Conservation (phyloP, 2,888 invertebrate genomes). For the Gasteruption jaculator region DNA sequence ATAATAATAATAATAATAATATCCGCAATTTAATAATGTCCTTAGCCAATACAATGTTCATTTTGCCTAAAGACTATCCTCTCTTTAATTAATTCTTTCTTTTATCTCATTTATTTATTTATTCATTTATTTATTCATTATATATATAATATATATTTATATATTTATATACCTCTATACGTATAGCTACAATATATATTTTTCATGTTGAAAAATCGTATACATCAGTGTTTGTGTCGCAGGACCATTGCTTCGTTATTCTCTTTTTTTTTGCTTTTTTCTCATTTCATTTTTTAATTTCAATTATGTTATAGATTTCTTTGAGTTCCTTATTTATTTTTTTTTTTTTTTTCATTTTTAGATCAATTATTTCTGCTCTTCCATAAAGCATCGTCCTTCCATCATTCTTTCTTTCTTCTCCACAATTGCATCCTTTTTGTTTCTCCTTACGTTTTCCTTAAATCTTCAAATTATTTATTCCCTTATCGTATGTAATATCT, state of each 20-base stretch:
- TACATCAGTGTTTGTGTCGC: slow-evolving; percentile 54
- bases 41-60: slow-evolving; percentile 35
- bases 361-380: slow-evolving; percentile 2
- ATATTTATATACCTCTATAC: slow-evolving; percentile 42
- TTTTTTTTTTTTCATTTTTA: slow-evolving; percentile 16
- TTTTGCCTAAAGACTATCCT: slow-evolving; percentile 46
- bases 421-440: slow-evolving; percentile 10
- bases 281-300: slow-evolving; percentile 15
- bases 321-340: slow-evolving; percentile 22
- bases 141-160: too few relatives aligned
- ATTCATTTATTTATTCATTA: too few relatives aligned
- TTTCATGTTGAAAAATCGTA: slow-evolving; percentile 55
- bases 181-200: slow-evolving; percentile 52
- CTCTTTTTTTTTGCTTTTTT: slow-evolving; percentile 21
- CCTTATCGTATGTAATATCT: too few relatives aligned
- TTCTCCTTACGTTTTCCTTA: slow-evolving; percentile 16
- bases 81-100: too few relatives aligned
- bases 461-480: neutral
- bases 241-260: slow-evolving; percentile 47
- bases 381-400: slow-evolving; percentile 7
- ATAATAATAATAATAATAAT: slow-evolving; percentile 29
- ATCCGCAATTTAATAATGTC: slow-evolving; percentile 32
- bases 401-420: slow-evolving; percentile 4
- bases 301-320: slow-evolving; percentile 16
- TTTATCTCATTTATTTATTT: too few relatives aligned